phyloP scores from a whole-genome alignment of 1,140 invertebrate genomes.

The Drosophila parvula region DNA sequence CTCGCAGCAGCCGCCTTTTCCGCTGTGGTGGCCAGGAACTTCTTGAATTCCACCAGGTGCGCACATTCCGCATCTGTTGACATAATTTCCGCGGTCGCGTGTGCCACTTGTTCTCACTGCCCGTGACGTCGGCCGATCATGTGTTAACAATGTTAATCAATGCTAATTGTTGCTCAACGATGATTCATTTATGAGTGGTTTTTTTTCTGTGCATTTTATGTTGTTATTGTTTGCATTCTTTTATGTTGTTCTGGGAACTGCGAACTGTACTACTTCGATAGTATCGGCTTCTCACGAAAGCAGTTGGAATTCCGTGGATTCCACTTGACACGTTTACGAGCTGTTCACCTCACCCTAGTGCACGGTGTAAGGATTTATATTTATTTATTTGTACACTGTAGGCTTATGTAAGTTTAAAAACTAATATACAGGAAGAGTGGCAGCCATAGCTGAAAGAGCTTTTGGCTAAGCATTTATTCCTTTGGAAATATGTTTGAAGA shows the following conservation, averaged over 20 bases:
- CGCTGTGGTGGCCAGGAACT: conserved; percentile 45
- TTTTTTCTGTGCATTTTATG: conserved; percentile 39
- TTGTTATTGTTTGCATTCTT: conserved; percentile 65
- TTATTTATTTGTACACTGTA: no score
- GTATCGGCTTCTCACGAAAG: not conserved
- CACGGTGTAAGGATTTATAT: not conserved
- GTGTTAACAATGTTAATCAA: conserved; percentile 36
- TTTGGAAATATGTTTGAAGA: no score
- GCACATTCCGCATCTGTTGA: conserved; percentile 60
- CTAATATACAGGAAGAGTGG: no score
- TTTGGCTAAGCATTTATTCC: no score
- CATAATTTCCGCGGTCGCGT: conserved; percentile 38
- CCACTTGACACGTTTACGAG: not conserved
- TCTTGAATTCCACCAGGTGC: conserved; percentile 62
- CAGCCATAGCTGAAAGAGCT: no score
- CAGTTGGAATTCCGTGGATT: not conserved
- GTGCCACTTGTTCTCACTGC: conserved; percentile 30
- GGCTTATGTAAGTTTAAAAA: no score
- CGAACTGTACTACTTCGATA: not conserved
- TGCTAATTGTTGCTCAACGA: conserved; percentile 52
- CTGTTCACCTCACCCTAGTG: not conserved
- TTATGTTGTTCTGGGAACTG: conserved; percentile 53
- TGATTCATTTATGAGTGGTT: conserved; percentile 53
- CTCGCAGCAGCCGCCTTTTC: conserved; percentile 36
- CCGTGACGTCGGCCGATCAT: conserved; percentile 34